Percentiles rank a stretch among this genome's conserved stretches.
These are phyloP conservation scores for Hapalemur alaotrensis DNA, from an alignment of 2,797 vertebrate genomes.

Conservation along the genomic window DNA sequence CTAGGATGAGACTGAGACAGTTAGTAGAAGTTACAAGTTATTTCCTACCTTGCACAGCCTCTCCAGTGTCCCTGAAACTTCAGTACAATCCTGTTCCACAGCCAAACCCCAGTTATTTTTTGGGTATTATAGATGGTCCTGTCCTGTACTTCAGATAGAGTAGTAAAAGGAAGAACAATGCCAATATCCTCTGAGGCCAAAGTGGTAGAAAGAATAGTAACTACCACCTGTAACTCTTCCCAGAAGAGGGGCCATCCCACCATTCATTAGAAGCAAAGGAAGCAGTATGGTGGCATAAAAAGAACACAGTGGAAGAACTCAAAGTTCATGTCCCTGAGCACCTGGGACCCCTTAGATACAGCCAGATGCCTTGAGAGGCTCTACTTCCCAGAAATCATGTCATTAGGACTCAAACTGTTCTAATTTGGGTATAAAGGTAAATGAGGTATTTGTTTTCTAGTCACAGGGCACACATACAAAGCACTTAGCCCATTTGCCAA, in stretches of 20 bases:
- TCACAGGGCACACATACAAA: not conserved
- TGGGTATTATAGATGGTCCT: not conserved
- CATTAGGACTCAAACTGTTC: not conserved
- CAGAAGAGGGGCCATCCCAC: not conserved
- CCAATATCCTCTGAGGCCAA: not conserved
- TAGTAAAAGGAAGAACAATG: not conserved
- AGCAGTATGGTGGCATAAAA: rapidly evolving
- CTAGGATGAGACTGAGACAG: not conserved
- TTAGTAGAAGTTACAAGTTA: not conserved
- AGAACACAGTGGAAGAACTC: not conserved
- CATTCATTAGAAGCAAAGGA: not conserved
- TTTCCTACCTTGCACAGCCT: too few relatives aligned
- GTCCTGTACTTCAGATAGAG: not conserved
- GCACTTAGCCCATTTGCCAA: not conserved
- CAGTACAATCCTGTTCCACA: not conserved
- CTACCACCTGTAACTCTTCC: not conserved
- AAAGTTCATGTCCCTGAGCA: not conserved
- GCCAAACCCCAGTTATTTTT: not conserved
- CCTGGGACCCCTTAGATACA: not conserved
- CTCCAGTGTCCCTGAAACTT: not conserved
- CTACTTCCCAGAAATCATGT: not conserved
- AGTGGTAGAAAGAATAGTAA: not conserved
- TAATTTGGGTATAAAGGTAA: not conserved
- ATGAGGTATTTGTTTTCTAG: not conserved
- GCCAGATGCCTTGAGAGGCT: not conserved